Conservation (phyloP, 2,797 vertebrate genomes). For the Tragelaphus eurycerus region DNA sequence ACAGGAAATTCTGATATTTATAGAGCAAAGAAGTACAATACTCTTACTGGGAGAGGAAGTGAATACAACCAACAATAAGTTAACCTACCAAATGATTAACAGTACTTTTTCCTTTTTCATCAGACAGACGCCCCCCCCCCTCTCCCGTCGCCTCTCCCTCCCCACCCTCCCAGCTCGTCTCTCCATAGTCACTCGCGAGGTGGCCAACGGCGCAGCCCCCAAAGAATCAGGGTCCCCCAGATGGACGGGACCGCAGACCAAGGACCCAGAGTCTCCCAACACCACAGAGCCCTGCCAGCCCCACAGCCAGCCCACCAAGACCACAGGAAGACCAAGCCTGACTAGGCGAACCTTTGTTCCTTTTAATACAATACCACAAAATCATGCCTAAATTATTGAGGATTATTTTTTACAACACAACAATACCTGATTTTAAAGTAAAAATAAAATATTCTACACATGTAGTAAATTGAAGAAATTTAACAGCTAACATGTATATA, state of each 20-base stretch:
- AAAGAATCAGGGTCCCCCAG: too few relatives aligned
- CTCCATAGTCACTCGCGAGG: too few relatives aligned
- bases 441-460: not conserved
- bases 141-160: too few relatives aligned
- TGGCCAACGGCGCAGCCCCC: too few relatives aligned
- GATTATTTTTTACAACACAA: not conserved
- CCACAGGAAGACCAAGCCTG: too few relatives aligned
- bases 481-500: not conserved
- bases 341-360: too few relatives aligned
- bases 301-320: too few relatives aligned
- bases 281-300: too few relatives aligned
- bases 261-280: too few relatives aligned
- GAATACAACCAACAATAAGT: not conserved
- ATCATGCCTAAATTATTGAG: not conserved
- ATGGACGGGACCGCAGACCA: too few relatives aligned
- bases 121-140: too few relatives aligned
- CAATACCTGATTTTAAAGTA: not conserved
- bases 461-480: not conserved
- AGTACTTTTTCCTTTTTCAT: not conserved
- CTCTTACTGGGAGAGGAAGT: not conserved
- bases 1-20: not conserved
- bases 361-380: not conserved
- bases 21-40: not conserved
- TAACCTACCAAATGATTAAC: not conserved
- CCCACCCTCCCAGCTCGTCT: too few relatives aligned